phyloP scores from a whole-genome alignment of 1,140 invertebrate genomes.

The Tetramorium alpestre region DNA sequence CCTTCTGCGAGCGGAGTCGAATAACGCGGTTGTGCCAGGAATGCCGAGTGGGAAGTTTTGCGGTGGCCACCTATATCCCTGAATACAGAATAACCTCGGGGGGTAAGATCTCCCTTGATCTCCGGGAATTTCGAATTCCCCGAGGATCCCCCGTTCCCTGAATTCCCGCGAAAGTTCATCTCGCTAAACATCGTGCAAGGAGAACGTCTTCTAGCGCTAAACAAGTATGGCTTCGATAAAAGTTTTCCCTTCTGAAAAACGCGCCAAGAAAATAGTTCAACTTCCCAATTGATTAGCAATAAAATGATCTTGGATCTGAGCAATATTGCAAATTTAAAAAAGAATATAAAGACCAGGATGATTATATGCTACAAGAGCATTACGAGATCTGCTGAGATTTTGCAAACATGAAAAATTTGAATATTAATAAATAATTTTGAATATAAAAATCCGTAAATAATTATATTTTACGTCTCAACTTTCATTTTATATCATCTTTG shows the following conservation, averaged over 20 bases:
- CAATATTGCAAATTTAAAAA: not conserved
- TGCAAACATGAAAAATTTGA: not conserved
- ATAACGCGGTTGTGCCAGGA: constrained; percentile 79
- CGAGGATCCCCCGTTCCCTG: constrained; percentile 48
- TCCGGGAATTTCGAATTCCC: constrained; percentile 80
- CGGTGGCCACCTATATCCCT: constrained; percentile 77
- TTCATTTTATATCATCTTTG: not conserved
- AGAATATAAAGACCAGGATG: not conserved
- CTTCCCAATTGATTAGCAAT: not conserved
- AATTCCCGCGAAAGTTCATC: constrained; percentile 73
- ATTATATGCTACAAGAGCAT: not conserved
- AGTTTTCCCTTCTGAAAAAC: not conserved
- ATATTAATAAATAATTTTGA: not conserved
- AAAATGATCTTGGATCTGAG: not conserved
- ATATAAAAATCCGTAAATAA: not conserved
- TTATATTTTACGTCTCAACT: not conserved
- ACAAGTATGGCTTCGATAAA: not conserved
- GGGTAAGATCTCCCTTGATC: constrained; percentile 78
- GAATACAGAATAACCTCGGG: constrained; percentile 79
- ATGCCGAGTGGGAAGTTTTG: constrained; percentile 80
- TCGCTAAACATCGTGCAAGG: constrained; percentile 63
- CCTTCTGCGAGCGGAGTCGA: constrained; percentile 73
- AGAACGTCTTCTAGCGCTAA: not conserved
- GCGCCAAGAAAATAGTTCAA: not conserved
- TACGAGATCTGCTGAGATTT: not conserved